Evolutionary conservation across 1,140 invertebrate genomes (phyloP), one percentile per base, ranked within the genome.

Genomic region (Aphelinus certus): DNA sequence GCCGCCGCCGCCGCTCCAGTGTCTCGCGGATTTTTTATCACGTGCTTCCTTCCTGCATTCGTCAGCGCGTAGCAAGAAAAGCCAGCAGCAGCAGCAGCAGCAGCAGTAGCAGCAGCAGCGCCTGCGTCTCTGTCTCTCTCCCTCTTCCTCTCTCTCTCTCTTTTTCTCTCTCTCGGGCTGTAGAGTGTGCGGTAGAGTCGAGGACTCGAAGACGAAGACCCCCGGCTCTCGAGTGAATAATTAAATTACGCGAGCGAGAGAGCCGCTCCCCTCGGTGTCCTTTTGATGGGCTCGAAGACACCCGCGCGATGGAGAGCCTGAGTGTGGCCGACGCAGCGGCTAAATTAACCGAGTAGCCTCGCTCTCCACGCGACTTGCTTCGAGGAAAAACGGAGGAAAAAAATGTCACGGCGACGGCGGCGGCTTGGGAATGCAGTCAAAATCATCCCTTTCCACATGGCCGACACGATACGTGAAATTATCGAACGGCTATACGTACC

Each of bases 201-300:
- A 53, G 51, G 51, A 53, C 51, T 6, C 51, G 42, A 56, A 65
- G 58, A 43, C 57, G 47, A 61, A 71, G 51, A 71, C 51, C n/a
- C 53, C 63, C 45, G 51, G 43, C 55, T 73, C 51, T 72, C 71
- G 69, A 76, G 63, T 78, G 65, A 75, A 78, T 73, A 76, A 73
- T 76, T 75, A 64, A 76, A 76, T 76, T 76, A 72, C 73, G 58
- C 73, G 71, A 58, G 57, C 66, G 43, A 77, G 76, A 60, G 71
- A 62, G 45, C 45, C 51, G 47, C 55, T 45, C 42, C 55, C 55
- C 64, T 10, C 64, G 5, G 68, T 67, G 56, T 61, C 57, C 58
- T 73, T 73, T 73, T 73, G 63, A 73, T 69, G 66, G 46, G 5
- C 65, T 46, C 55, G 49, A 60, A 72, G 56, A 9, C 58, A 26